phyloP scores from a whole-genome alignment of 2,113 vertebrate species.

The Oncorhynchus keta region DNA sequence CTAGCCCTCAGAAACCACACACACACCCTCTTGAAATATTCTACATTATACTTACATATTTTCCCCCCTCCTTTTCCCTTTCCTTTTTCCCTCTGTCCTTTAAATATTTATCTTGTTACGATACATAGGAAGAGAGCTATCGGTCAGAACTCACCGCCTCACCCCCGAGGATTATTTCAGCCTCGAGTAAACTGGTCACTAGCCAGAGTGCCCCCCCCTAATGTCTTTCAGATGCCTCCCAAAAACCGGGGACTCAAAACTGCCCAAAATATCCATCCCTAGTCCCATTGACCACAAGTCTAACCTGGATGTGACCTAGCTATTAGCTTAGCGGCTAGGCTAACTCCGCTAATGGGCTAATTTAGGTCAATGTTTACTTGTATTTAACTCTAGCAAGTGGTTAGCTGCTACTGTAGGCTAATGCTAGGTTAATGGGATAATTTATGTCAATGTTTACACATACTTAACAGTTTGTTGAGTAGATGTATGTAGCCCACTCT shows the following conservation, averaged over 20 bases:
- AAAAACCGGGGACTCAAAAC: conserved; percentile 19
- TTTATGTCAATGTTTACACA: no score
- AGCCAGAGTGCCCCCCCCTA: conserved; percentile 44
- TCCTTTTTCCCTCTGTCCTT: neutral
- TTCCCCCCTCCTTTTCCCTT: neutral
- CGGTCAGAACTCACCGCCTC: conserved; percentile 2
- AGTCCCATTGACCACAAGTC: neutral
- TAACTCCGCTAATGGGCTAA: conserved; percentile 1
- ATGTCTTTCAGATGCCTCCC: conserved; percentile 62
- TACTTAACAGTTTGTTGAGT: no score
- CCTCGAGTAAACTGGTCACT: conserved; percentile 53
- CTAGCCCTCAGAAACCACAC: no score
- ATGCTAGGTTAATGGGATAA: no score
- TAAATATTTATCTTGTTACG: neutral
- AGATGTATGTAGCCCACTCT: no score
- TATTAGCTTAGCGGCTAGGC: neutral
- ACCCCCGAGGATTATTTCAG: neutral
- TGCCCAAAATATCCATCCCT: conserved; percentile 21
- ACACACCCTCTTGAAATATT: no score
- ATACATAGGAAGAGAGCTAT: conserved; percentile 38
- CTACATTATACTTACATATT: neutral
- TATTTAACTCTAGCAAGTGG: no score
- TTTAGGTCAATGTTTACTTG: neutral
- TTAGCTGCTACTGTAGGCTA: no score
- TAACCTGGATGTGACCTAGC: neutral